These are phyloP conservation scores for Xylota sylvarum DNA, from an alignment of 2,888 invertebrate genomes.

Conservation along the genomic window DNA sequence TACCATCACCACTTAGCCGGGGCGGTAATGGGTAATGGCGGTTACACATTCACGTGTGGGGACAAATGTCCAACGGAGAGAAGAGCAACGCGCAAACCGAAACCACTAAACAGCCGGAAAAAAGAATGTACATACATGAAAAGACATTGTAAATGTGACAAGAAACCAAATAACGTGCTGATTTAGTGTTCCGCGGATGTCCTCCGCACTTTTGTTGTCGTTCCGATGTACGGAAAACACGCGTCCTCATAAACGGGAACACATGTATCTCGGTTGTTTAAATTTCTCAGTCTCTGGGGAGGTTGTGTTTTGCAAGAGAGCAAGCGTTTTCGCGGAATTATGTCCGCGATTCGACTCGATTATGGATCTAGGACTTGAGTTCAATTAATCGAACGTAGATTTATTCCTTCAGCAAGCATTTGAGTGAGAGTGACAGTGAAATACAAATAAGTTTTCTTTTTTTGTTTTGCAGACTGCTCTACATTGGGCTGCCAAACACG, in stretches of 20 bases:
- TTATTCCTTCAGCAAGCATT: background rate
- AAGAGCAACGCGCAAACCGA: conserved; percentile 54
- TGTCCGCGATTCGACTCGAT: conserved; percentile 30
- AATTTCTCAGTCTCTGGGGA: conserved; percentile 70
- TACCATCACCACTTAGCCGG: conserved; percentile 59
- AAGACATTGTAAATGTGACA: conserved; percentile 79
- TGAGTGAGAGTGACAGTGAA: background rate
- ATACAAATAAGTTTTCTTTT: conserved; percentile 46
- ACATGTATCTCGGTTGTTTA: conserved; percentile 78
- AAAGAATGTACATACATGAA: conserved; percentile 76
- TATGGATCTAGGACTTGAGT: conserved; percentile 28
- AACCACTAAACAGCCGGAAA: conserved; percentile 71
- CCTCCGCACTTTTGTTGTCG: conserved; percentile 77
- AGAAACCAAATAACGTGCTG: conserved; percentile 79
- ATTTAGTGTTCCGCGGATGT: conserved; percentile 78
- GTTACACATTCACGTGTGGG: conserved; percentile 64
- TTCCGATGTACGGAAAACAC: conserved; percentile 71
- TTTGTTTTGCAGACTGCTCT: conserved; percentile 92
- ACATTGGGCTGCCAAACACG: conserved; percentile 98
- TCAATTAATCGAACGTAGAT: conserved; percentile 27
- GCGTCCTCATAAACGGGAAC: conserved; percentile 78
- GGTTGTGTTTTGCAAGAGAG: conserved; percentile 44
- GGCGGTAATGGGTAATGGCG: conserved; percentile 75
- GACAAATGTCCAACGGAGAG: conserved; percentile 66
- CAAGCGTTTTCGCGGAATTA: conserved; percentile 46